Conservation (phyloP, 2,113 vertebrate genomes). For the Epinephelus lanceolatus region DNA sequence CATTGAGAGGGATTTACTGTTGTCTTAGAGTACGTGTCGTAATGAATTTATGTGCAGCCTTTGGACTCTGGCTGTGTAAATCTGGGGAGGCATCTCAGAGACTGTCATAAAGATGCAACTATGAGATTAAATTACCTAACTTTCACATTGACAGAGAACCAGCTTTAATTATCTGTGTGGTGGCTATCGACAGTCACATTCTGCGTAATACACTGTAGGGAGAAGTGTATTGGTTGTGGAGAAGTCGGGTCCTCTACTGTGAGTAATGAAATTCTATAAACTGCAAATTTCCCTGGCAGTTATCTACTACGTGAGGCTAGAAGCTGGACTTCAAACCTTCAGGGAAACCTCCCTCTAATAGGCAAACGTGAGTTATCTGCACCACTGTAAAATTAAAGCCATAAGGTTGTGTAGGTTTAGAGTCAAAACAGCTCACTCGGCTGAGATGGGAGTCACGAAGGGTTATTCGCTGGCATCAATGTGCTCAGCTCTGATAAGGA, state of each 20-base stretch:
- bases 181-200: not conserved
- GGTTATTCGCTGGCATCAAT: slow-evolving; percentile 26
- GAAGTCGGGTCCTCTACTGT: too few relatives aligned
- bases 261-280: too few relatives aligned
- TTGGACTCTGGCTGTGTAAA: slow-evolving; percentile 56
- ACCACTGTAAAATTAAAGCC: not conserved
- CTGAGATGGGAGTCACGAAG: not conserved
- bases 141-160: not conserved
- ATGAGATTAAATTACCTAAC: slow-evolving; percentile 15
- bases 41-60: slow-evolving; percentile 56
- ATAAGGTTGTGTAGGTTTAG: not conserved
- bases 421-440: not conserved
- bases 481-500: slow-evolving; percentile 39
- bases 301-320: not conserved
- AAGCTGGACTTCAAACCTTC: not conserved
- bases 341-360: not conserved
- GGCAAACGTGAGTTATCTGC: not conserved
- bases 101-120: slow-evolving; percentile 53
- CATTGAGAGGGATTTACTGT: not conserved
- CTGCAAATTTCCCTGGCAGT: not conserved
- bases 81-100: slow-evolving; percentile 10
- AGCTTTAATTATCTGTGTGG: not conserved
- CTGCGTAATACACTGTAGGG: not conserved
- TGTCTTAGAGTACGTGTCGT: slow-evolving; percentile 1
- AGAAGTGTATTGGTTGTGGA: too few relatives aligned